Evolutionary conservation across 1,140 invertebrate genomes (phyloP), one percentile per base, ranked within the genome.

Genomic region (Diorhabda carinulata): DNA sequence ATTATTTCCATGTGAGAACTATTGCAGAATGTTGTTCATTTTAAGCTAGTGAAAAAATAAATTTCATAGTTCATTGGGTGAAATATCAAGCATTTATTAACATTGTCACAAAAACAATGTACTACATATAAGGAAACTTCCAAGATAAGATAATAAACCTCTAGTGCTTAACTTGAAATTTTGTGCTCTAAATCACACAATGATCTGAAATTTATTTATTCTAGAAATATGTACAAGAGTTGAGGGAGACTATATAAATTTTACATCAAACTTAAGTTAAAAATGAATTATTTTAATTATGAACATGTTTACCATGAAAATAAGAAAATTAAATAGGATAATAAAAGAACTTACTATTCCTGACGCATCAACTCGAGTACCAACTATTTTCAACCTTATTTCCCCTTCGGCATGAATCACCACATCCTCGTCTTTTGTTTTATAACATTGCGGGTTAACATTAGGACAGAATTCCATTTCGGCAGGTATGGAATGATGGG

Each of bases 381-480:
- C 98, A 60, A 99, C 97, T 80, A 99, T 97, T 87, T 99, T 99
- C 8, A 97, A 81, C 86, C 98, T 86, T 74, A 99, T 99, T 83
- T 98, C 97, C 85, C 99, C 97, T 83, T 99, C 97, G 74, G 94
- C 92, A 79, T 97, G 95, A 78, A 99, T 99, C 44, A 98, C 93
- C 68, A 96, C 88, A 84, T 98, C 96, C 89, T 99, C 98, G 84
- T 99, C 96, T 85, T 97, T 95, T 8, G 96, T 98, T 84, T 98
- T 98, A 80, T 99, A 99, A 81, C 98, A 99, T 0, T 96, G 95
- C 61, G 97, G 97, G 84, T 94, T 97, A 44, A 94, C 92, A 84
- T 97, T 97, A 0, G 97, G 95, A 83, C 98, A 98, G 85, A 98
- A 99, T 79, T 99, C 93, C 96, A 99, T 98, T 81, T 99, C 97